These are phyloP conservation scores for Microcebus murinus DNA, from an alignment of 2,113 vertebrate species.

Conservation along the genomic window DNA sequence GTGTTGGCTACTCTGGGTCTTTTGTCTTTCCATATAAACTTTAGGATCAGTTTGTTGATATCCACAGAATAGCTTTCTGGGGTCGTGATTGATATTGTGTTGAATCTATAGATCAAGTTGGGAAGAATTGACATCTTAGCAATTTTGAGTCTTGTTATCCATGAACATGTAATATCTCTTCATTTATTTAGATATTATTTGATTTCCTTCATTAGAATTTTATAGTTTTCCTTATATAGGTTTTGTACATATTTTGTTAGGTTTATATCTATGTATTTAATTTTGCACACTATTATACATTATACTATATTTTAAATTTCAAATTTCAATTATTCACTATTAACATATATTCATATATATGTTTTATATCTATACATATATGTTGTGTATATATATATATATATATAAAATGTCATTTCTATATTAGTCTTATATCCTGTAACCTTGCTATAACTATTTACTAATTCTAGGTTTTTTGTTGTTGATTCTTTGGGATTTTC, in stretches of 20 bases:
- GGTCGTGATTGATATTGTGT: not conserved
- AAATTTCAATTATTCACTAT: not conserved
- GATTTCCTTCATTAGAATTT: conserved; percentile 32
- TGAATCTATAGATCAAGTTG: not conserved
- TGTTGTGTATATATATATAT: no score
- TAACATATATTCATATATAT: not conserved
- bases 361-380: no score
- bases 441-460: not conserved
- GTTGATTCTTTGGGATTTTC: not conserved
- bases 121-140: not conserved
- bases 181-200: not conserved
- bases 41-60: not conserved
- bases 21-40: not conserved
- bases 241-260: not conserved
- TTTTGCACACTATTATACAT: not conserved
- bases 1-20: not conserved
- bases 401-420: not conserved
- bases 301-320: not conserved
- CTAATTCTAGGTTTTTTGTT: not conserved
- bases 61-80: not conserved
- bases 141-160: not conserved
- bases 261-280: not conserved
- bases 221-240: not conserved
- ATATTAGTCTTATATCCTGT: not conserved
- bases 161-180: not conserved